Percentiles rank a stretch among this genome's conserved stretches.
phyloP scores from a whole-genome alignment of 1,140 invertebrate species.

The Trissolcus basalis region DNA sequence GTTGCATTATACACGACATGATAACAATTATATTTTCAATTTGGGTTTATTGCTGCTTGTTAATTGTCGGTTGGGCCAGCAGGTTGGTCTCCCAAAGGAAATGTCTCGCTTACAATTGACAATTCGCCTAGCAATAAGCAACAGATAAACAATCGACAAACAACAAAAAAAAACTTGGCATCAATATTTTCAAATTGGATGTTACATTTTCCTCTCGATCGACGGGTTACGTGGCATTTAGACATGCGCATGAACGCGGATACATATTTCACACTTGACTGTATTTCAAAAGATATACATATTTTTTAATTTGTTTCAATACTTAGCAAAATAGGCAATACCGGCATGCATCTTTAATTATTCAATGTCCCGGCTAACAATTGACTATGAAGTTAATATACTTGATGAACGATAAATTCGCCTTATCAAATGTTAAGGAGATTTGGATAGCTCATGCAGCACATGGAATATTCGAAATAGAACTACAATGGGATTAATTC shows the following conservation, averaged over 20 bases:
- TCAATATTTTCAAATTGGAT: constrained; percentile 8
- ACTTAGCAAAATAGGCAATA: constrained; percentile 16
- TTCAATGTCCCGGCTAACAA: constrained; percentile 27
- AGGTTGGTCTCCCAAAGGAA: constrained; percentile 24
- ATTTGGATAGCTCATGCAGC: not conserved
- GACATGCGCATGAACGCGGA: constrained; percentile 30
- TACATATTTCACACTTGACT: constrained; percentile 27
- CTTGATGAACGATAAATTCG: not conserved
- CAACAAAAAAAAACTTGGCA: constrained; percentile 5
- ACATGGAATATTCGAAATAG: no score
- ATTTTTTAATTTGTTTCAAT: no score
- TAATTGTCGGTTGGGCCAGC: constrained; percentile 38
- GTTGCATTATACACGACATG: constrained; percentile 47
- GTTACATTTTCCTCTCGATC: constrained; percentile 12
- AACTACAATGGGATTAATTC: no score
- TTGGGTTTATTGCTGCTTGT: constrained; percentile 40
- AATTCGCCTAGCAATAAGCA: constrained; percentile 34
- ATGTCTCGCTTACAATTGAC: constrained; percentile 20
- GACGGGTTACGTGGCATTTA: constrained; percentile 1
- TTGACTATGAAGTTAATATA: constrained; percentile 1
- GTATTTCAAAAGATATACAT: constrained; percentile 53
- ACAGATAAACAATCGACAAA: constrained; percentile 21
- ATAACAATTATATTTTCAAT: constrained; percentile 47
- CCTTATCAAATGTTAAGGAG: not conserved
- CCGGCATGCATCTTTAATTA: constrained; percentile 61